Base-by-base conservation (phyloP, 2,888 invertebrate species). In the Stratiomys singularior region DNA sequence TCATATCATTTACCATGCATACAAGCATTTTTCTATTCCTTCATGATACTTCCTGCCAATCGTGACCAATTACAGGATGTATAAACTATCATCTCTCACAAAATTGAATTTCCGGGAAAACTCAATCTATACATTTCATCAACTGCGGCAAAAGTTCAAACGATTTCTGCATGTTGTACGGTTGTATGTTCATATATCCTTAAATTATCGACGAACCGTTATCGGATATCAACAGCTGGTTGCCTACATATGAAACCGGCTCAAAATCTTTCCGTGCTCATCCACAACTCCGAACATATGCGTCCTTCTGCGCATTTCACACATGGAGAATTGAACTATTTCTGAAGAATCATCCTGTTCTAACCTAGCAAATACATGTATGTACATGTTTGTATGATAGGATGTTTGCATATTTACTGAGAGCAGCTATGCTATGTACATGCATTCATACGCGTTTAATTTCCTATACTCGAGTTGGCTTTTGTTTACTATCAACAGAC, bases 181-280 rank as follows among this genome's bases (percentile, higher is more conserved):
- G 56, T 11, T n/a, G n/a, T n/a, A n/a, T n/a, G n/a, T n/a, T n/a
- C n/a, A n/a, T n/a, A n/a, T n/a, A n/a, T n/a, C n/a, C n/a, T n/a
- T n/a, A n/a, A n/a, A n/a, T n/a, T n/a, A n/a, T n/a, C n/a, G 18
- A 56, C 18, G 13, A 7, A 56, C 56, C 56, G 56, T 56, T 56
- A 56, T 56, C 18, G 56, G n/a, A 56, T 56, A 56, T 56, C 56
- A 56, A 56, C 56, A 56, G 56, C 56, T 56, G 56, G n/a, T 56
- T 18, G 56, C 18, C 18, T 7, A 7, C 23, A 23, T n/a, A 37
- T 44, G 44, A 21, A 13, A 27, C 64, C 64, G 27, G 67, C 37
- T 67, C 67, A 67, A 67, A 21, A 27, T 25, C 23, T 67, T 67
- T 67, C 44, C 67, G 44, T 67, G 67, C 46, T 56, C 56, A 56